Percentiles rank a stretch among this genome's conserved stretches.
These are phyloP conservation scores for Hippocampus comes DNA, from an alignment of 2,113 vertebrate species.

Conservation along the genomic window DNA sequence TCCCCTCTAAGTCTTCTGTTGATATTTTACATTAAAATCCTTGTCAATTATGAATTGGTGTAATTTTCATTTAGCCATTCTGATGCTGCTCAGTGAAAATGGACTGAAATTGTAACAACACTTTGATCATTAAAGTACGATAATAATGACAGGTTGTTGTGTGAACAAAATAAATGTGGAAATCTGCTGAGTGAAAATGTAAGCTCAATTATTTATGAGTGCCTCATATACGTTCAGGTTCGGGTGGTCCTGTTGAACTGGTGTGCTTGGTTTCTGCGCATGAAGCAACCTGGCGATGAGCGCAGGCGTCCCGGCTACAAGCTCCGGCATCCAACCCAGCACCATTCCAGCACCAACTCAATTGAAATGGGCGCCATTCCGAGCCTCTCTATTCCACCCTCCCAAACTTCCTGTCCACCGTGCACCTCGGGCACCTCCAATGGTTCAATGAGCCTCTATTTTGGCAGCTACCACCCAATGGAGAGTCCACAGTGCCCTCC, in stretches of 20 bases:
- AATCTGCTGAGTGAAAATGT: background rate
- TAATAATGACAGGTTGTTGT: background rate
- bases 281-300: conserved; percentile 89
- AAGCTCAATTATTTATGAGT: background rate
- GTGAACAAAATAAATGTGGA: background rate
- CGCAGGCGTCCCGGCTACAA: conserved; percentile 80
- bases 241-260: conserved; percentile 90
- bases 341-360: conserved; percentile 81
- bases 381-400: conserved; percentile 49
- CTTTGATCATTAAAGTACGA: background rate
- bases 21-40: too few relatives aligned
- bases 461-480: conserved; percentile 78
- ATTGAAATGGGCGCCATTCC: conserved; percentile 63
- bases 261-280: conserved; percentile 97
- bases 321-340: conserved; percentile 58
- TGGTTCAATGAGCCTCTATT: conserved; percentile 83
- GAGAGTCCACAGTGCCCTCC: conserved; percentile 82
- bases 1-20: too few relatives aligned
- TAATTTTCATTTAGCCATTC: too few relatives aligned
- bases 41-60: too few relatives aligned
- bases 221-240: conserved; percentile 71
- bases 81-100: background rate
- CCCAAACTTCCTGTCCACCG: conserved; percentile 56
- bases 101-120: background rate
- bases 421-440: conserved; percentile 74